A percentile compares a stretch with the other conserved stretches of the same genome.
These are phyloP conservation scores for Cerastis rubricosa DNA, from an alignment of 2,888 invertebrate genomes.

Conservation along the genomic window DNA sequence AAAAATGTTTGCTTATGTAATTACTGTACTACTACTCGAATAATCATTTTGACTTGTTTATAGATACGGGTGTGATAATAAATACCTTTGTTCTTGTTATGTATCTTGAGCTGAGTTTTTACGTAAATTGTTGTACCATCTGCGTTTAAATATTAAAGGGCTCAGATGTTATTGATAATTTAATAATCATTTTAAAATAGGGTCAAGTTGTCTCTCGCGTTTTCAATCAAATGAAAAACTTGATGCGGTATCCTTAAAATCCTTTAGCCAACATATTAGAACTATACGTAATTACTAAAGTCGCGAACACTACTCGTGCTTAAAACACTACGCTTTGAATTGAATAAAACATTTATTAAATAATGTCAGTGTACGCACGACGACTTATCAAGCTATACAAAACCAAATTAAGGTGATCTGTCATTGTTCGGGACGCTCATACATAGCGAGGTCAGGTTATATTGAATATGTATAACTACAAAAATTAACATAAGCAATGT, in stretches of 20 bases:
- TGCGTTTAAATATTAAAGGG: not conserved
- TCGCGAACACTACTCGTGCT: constrained; percentile 46
- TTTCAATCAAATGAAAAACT: not conserved
- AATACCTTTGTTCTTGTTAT: not conserved
- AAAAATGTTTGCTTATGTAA: too few relatives aligned
- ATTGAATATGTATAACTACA: not conserved
- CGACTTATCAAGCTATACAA: too few relatives aligned
- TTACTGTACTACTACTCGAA: too few relatives aligned
- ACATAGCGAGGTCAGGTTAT: too few relatives aligned
- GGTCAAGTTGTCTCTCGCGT: not conserved
- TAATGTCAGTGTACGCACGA: not conserved
- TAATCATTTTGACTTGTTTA: too few relatives aligned
- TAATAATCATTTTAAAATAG: constrained; percentile 3
- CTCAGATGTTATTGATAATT: constrained; percentile 23
- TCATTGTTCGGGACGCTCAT: too few relatives aligned
- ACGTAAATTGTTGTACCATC: not conserved
- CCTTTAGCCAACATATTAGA: not conserved
- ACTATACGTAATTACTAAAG: not conserved
- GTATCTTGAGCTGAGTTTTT: not conserved
- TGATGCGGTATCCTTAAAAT: not conserved
- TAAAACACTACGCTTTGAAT: not conserved
- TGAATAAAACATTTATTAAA: not conserved
- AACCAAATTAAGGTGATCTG: too few relatives aligned
- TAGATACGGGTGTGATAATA: not conserved
- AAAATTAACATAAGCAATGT: not conserved